phyloP scores from a whole-genome alignment of 1,140 invertebrate species.

The Bombus superbus region DNA sequence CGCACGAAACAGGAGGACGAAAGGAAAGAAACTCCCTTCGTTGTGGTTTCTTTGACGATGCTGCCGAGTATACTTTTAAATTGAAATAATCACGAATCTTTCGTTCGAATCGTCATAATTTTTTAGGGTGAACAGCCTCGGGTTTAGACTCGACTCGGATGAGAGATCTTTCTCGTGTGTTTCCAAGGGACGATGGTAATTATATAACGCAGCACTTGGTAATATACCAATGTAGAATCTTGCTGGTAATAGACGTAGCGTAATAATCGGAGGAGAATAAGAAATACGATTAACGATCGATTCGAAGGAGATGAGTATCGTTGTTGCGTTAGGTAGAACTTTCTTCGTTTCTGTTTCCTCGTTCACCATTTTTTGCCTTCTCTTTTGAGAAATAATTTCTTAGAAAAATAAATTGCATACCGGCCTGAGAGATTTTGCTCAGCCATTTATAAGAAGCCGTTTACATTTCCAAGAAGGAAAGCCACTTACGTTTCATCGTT shows the following conservation, averaged over 20 bases:
- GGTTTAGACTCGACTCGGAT: no score
- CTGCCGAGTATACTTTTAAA: neutral
- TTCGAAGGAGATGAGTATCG: no score
- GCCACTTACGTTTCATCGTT: conserved; percentile 20
- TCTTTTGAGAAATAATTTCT: neutral
- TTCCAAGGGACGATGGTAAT: no score
- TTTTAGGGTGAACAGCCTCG: neutral
- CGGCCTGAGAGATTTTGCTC: neutral
- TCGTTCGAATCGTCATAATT: neutral
- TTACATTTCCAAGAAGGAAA: conserved; percentile 13
- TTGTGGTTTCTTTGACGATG: neutral
- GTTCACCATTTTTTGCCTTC: no score
- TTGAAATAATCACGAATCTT: neutral
- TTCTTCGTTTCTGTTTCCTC: no score
- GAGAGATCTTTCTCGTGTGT: no score
- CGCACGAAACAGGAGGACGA: neutral
- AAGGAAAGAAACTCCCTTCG: neutral
- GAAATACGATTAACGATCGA: no score
- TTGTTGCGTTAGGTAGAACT: no score
- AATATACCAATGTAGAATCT: no score
- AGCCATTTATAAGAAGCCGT: conserved; percentile 19
- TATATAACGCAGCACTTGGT: no score
- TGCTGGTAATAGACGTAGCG: no score
- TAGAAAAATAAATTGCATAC: neutral
- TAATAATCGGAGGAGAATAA: no score